These are phyloP conservation scores for Phortica okadai DNA, from an alignment of 2,888 invertebrate genomes.

Conservation along the genomic window DNA sequence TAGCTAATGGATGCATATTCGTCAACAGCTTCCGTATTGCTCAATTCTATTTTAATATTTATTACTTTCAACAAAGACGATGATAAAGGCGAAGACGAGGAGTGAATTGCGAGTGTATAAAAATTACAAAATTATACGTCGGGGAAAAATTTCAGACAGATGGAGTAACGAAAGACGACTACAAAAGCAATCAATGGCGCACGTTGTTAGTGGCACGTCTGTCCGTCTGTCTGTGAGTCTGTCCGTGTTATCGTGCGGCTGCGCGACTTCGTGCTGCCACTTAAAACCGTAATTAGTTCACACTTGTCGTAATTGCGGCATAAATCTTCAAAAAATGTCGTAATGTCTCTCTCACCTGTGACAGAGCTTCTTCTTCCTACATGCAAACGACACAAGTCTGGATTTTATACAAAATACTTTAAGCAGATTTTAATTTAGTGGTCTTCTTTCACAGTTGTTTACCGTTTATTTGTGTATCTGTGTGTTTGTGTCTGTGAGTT, in stretches of 20 bases:
- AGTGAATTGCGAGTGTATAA: too few species aligned
- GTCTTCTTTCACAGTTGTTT: not conserved
- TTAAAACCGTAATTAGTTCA: slow-evolving; percentile 69
- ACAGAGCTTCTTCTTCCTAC: slow-evolving; percentile 47
- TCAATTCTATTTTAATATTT: not conserved
- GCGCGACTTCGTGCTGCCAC: slow-evolving; percentile 48
- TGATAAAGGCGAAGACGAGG: too few species aligned
- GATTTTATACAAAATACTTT: not conserved
- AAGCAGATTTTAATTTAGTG: not conserved
- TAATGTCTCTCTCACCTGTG: slow-evolving; percentile 49
- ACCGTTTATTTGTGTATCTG: not conserved
- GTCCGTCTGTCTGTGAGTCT: slow-evolving; percentile 45
- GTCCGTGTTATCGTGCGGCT: slow-evolving; percentile 43
- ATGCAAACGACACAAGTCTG: not conserved
- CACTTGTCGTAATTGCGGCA: slow-evolving; percentile 71
- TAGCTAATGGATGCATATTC: not conserved
- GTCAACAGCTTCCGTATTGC: slow-evolving; percentile 15
- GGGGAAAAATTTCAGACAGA: too few species aligned
- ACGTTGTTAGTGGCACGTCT: slow-evolving; percentile 29
- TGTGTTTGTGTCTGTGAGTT: too few species aligned
- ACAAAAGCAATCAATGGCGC: slow-evolving; percentile 31
- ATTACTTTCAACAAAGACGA: too few species aligned
- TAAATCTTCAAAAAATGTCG: slow-evolving; percentile 66
- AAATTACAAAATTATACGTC: too few species aligned
- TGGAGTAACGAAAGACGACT: not conserved